phyloP scores from a whole-genome alignment of 2,113 vertebrate species.

The Nanorana parkeri region DNA sequence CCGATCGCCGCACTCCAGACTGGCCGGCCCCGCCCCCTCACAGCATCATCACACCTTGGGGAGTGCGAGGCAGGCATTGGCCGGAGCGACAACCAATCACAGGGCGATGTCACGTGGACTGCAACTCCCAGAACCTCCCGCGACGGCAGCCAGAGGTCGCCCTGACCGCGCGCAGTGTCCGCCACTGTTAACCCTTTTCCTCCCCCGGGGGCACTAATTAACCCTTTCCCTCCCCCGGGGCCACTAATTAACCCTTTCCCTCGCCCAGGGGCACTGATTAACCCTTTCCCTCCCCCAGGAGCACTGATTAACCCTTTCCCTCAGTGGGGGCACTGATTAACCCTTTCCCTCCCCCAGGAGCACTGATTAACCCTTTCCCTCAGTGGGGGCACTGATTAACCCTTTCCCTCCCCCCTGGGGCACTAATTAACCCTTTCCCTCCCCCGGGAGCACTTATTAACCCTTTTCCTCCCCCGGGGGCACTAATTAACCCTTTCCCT shows the following conservation, averaged over 20 bases:
- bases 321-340: not conserved
- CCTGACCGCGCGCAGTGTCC: not conserved
- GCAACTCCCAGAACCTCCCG: not conserved
- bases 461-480: no score
- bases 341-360: not conserved
- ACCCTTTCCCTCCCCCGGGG: not conserved
- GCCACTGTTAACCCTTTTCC: not conserved
- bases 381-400: not conserved
- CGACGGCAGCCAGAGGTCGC: conserved; percentile 4
- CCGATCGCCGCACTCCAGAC: not conserved
- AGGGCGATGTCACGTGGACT: not conserved
- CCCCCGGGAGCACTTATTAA: no score
- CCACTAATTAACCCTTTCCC: not conserved
- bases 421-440: not conserved
- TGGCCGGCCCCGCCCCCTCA: not conserved
- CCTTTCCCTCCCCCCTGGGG: not conserved
- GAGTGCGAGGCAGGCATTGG: not conserved
- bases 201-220: not conserved
- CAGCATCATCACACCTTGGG: conserved; percentile 9
- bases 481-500: no score
- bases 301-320: not conserved
- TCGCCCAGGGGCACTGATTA: not conserved
- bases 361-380: no score
- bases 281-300: not conserved
- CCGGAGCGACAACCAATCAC: not conserved